These are phyloP conservation scores for Meta bourneti DNA, from an alignment of 2,888 invertebrate species.

Conservation along the genomic window DNA sequence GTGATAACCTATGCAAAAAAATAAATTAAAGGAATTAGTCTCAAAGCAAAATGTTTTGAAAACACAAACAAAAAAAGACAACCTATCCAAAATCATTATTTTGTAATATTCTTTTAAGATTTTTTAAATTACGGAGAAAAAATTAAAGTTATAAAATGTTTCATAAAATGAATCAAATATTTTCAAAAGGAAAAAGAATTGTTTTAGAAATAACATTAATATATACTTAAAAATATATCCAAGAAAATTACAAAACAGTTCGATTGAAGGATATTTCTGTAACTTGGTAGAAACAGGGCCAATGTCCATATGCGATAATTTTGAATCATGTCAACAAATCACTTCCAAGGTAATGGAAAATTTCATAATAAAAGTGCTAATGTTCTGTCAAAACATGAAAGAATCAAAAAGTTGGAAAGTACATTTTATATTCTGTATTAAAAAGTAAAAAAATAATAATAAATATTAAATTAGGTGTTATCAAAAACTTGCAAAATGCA, in stretches of 20 bases:
- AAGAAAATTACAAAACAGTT: conserved; percentile 2
- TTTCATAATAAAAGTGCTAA: neutral
- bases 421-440: no score
- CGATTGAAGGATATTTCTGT: neutral
- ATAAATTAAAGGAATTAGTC: neutral
- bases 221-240: neutral
- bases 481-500: no score
- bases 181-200: no score
- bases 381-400: neutral
- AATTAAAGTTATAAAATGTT: neutral
- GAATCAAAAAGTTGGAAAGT: no score
- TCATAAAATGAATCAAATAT: neutral
- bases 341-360: neutral
- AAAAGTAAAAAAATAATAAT: no score
- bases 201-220: neutral
- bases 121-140: neutral
- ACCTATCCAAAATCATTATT: neutral
- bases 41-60: neutral
- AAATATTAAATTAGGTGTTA: no score
- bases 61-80: neutral
- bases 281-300: no score
- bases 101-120: neutral
- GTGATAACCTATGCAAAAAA: conserved; percentile 74
- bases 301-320: neutral
- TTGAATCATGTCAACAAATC: neutral